Evolutionary conservation across 2,797 vertebrate species (phyloP), one percentile per base, ranked within the genome.

Genomic region (Hyperoplus immaculatus): DNA sequence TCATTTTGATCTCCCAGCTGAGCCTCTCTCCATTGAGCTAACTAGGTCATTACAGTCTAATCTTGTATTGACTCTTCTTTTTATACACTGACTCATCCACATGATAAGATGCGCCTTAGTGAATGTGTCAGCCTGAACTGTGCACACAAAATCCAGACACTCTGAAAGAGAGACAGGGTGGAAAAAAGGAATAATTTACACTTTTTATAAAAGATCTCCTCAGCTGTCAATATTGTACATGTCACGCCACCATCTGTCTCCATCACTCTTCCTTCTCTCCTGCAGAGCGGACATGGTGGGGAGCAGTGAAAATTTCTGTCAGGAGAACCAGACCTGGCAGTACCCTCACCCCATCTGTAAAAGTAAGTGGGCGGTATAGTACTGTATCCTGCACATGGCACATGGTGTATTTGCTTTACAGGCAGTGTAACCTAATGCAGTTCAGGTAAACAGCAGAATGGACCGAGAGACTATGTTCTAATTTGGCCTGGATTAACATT

Each of bases 301-400:
- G 82, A 92, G 89, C 85, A 91, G 83, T 56, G 93, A 96, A 66
- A 95, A 96, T 85, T 80, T 93, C 89, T 97, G 96, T 89, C 94
- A 92, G 82, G 91, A 94, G 60, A 93, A 96, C 82, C 89, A 92
- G 85, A 96, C 92, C 58, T 97, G 96, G 96, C 94, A 92, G 76
- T 88, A 94, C 72, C 92, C 92, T 84, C 94, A 95, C 74, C 95
- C 96, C 73, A 88, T 92, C 84, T 96, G 96, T 89, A 94, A 90
- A 83, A 88, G 96, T 97, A 94, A 94, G 96, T 90, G 82, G 86
- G 58, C 58, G 64, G 58, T 15, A 39, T 43, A 50, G n/a, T 6
- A 39, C 45, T 43, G 53, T 36, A 7, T 74, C 58, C 36, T 39
- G 14, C 53, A 42, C 47, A 57, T 62, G 55, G 9, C 49, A 29